Percentiles rank a stretch among this genome's conserved stretches.
phyloP scores from a whole-genome alignment of 2,113 vertebrate species.

The Lophochroa leadbeateri region DNA sequence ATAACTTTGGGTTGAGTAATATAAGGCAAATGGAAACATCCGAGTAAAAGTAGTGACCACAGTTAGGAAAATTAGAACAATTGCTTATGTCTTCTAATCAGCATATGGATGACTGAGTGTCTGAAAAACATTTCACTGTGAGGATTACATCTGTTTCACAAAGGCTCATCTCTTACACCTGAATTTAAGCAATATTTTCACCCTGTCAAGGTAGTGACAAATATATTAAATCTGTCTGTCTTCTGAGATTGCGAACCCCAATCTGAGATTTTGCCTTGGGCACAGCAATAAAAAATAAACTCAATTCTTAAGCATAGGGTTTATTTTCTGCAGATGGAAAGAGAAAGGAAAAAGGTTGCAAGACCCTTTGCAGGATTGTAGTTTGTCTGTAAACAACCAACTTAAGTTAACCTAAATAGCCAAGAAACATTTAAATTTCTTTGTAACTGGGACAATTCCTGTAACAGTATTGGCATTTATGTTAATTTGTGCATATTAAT shows the following conservation, averaged over 20 bases:
- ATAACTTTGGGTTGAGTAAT: slow-evolving; percentile 7
- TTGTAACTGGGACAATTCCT: not conserved
- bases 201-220: slow-evolving; percentile 70
- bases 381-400: not conserved
- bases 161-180: slow-evolving; percentile 47
- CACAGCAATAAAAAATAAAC: slow-evolving; percentile 69
- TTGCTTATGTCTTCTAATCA: not conserved
- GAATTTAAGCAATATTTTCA: slow-evolving; percentile 64
- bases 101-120: not conserved
- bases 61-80: slow-evolving; percentile 23
- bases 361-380: not conserved
- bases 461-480: not conserved
- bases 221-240: slow-evolving; percentile 78
- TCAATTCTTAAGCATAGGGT: slow-evolving; percentile 41
- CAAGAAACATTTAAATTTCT: not conserved
- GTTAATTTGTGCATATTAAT: not conserved
- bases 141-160: slow-evolving; percentile 53
- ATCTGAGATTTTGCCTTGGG: slow-evolving; percentile 70
- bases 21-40: not conserved
- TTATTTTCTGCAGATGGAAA: slow-evolving; percentile 44
- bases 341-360: not conserved
- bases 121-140: not conserved
- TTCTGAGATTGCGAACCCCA: slow-evolving; percentile 67
- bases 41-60: not conserved
- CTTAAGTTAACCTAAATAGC: not conserved